These are phyloP conservation scores for Halcyon malimbica DNA, from an alignment of 2,113 vertebrate species.

Conservation along the genomic window DNA sequence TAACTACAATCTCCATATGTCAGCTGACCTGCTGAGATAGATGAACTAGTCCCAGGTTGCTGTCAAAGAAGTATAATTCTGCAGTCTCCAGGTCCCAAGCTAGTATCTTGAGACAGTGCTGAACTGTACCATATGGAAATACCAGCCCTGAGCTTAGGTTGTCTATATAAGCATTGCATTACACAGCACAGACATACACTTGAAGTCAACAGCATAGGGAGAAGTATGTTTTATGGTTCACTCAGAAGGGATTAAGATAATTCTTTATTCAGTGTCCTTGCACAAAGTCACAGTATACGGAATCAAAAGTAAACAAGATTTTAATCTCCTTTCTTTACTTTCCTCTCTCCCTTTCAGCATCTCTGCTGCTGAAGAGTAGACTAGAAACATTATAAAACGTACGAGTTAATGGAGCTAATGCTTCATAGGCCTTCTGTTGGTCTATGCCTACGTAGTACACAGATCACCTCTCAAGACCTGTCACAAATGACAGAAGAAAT, in stretches of 20 bases:
- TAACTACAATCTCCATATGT: not conserved
- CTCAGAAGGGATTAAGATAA: not conserved
- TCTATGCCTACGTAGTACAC: fast-evolving
- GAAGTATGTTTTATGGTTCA: not conserved
- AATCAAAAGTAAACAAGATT: not conserved
- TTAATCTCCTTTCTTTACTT: not conserved
- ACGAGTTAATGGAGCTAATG: not conserved
- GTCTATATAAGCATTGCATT: not conserved
- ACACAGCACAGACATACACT: not conserved
- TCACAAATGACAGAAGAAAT: not conserved
- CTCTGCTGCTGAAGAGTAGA: not conserved
- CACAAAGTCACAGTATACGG: not conserved
- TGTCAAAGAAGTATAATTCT: not conserved
- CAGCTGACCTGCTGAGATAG: not conserved
- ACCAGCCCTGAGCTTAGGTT: not conserved
- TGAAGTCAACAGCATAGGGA: not conserved
- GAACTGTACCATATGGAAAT: not conserved
- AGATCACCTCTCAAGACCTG: not conserved
- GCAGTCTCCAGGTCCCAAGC: not conserved
- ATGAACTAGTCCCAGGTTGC: not conserved
- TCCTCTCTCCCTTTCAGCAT: not conserved
- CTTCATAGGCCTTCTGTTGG: not conserved
- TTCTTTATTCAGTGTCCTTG: not conserved
- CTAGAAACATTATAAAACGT: not conserved
- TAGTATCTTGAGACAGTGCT: not conserved